Base-by-base conservation (phyloP, 37 sponge, comb jelly and placozoan species). In the Chondrilla cf. caribensis region DNA sequence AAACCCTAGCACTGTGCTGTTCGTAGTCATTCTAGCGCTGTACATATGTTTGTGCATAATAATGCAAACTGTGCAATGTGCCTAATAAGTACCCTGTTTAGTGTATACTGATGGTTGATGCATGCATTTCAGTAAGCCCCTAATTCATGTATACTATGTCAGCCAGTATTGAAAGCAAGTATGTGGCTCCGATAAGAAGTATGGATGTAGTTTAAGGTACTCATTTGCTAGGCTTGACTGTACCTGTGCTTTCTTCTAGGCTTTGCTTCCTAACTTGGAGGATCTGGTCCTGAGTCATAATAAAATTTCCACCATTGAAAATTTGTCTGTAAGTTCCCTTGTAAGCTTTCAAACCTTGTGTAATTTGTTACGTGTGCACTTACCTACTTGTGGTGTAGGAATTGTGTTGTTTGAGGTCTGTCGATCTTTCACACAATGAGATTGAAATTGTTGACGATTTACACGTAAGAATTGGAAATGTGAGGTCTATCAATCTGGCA, bases 381-480 rank as follows among this genome's bases (percentile, higher is more conserved):
- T 2, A 26, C 60, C 26, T 26, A 2, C 3, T 8, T 5, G 22
- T n/a, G n/a, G n/a, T 55, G 8, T 43, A 90, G 90, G 86, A 83
- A n/a, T 82, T 84, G 26, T 84, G 86, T 36, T 70, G 86, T 51
- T 66, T 92, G 58, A 41, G 60, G 41, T 43, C 80, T 0, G 44
- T 92, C 43, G 89, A 92, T 51, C 83, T 92, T 7, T 67, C 82
- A 58, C 62, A 86, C 79, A 92, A 93, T 76, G 81, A 86, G 73
- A 81, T 93, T 29, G 39, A 60, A 25, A 35, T 24, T 19, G 44
- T 87, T 2, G 43, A 14, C 3, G 79, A 84, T 21, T 84, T 89
- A 1, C 81, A 85, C 65, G 39, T 42, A 28, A 83, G 62, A 39
- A 79, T 83, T 33, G 85, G 84, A 22, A 83, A 89, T 60, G 80